These are phyloP conservation scores for Psittacus erithacus DNA, from an alignment of 2,113 vertebrate species.

Conservation along the genomic window DNA sequence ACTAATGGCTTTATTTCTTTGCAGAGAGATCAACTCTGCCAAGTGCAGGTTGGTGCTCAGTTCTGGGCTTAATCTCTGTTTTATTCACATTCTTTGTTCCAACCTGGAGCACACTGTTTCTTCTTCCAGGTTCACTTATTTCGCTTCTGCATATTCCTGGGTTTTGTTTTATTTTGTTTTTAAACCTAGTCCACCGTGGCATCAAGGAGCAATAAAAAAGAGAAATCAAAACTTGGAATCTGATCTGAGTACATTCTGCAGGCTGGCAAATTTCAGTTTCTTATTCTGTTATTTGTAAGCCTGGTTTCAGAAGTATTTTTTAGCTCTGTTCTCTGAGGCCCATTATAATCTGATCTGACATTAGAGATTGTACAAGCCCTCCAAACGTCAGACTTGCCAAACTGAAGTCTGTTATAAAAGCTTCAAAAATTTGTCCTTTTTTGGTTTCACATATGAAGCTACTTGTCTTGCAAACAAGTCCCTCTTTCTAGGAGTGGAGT, in stretches of 20 bases:
- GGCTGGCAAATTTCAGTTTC: slow-evolving; percentile 2
- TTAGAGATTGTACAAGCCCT: not conserved
- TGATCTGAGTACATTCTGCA: not conserved
- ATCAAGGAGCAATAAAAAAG: not conserved
- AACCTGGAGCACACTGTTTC: not conserved
- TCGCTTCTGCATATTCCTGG: not conserved
- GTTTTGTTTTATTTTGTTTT: not conserved
- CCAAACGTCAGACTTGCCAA: not conserved
- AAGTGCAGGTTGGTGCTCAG: not conserved
- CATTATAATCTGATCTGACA: not conserved
- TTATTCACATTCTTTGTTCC: not conserved
- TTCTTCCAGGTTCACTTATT: not conserved
- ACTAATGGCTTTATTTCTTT: not conserved
- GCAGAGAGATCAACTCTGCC: not conserved
- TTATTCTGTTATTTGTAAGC: not conserved
- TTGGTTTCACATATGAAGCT: not conserved
- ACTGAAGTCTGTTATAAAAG: not conserved
- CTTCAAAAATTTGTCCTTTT: not conserved
- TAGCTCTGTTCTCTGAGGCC: not conserved
- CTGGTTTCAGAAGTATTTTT: slow-evolving; percentile 23
- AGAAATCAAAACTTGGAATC: not conserved
- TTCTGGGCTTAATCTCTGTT: not conserved
- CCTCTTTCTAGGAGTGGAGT: not conserved
- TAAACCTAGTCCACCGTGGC: not conserved
- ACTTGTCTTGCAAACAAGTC: not conserved